Percentiles rank a stretch among this genome's conserved stretches.
These are phyloP conservation scores for Bolinopsis microptera DNA, from an alignment of 37 sponge, comb jelly and placozoan genomes.

Conservation along the genomic window DNA sequence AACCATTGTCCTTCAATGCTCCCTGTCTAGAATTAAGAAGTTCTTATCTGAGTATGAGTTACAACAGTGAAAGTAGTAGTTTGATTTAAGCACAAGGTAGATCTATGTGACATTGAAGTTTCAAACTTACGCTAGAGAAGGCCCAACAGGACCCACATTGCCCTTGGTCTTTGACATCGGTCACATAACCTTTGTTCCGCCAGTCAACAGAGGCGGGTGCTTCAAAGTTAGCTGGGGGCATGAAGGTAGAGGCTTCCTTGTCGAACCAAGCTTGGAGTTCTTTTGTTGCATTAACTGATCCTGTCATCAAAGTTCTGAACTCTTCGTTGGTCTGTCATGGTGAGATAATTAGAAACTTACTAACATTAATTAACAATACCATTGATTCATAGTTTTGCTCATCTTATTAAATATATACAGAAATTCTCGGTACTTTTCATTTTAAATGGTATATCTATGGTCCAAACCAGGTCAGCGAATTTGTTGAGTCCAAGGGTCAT, in stretches of 20 bases:
- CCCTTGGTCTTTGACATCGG: constrained; percentile 12
- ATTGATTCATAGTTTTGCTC: too few relatives aligned
- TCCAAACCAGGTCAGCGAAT: constrained; percentile 7
- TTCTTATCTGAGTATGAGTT: too few relatives aligned
- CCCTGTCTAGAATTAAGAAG: not conserved
- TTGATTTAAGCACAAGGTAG: too few relatives aligned
- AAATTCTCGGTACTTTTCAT: too few relatives aligned
- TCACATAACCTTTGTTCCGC: not conserved
- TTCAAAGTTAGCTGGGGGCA: not conserved
- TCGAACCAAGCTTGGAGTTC: not conserved
- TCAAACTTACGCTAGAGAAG: constrained; percentile 20
- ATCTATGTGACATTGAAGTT: too few relatives aligned
- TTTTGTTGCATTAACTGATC: not conserved
- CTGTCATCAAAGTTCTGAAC: not conserved
- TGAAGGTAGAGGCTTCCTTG: not conserved
- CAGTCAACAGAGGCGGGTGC: not conserved
- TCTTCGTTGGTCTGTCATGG: not conserved
- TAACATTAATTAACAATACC: too few relatives aligned
- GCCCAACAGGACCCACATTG: constrained; percentile 35
- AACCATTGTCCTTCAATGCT: constrained; percentile 37
- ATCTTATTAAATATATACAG: too few relatives aligned
- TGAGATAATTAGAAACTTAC: too few relatives aligned
- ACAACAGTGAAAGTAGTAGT: not conserved
- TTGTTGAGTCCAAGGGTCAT: not conserved
- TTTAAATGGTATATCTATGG: too few relatives aligned